These are phyloP conservation scores for Hymenopus coronatus DNA, from an alignment of 2,888 invertebrate genomes.

Conservation along the genomic window DNA sequence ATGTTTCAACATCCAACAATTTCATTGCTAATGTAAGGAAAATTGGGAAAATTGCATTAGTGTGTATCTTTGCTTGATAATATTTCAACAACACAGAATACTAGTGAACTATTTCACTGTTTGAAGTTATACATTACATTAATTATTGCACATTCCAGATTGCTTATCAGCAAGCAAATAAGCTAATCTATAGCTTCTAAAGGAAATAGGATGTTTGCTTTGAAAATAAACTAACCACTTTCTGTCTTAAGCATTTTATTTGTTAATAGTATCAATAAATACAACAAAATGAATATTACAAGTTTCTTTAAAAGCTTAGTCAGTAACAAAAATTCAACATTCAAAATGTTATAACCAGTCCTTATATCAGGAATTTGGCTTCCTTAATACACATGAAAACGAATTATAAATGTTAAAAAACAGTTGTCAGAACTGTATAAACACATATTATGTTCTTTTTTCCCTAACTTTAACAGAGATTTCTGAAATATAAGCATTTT, in stretches of 20 bases:
- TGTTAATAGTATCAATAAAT: constrained; percentile 19
- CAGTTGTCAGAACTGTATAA: neutral
- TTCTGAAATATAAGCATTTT: neutral
- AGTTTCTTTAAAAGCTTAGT: neutral
- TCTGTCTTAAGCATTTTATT: constrained; percentile 13
- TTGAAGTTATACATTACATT: neutral
- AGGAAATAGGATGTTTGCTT: neutral
- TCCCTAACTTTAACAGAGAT: neutral
- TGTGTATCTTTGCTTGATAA: too few relatives aligned
- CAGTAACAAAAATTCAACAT: neutral
- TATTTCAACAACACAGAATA: too few relatives aligned
- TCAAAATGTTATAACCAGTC: neutral
- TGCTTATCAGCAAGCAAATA: neutral
- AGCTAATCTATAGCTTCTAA: too few relatives aligned
- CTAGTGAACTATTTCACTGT: neutral
- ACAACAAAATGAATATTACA: constrained; percentile 10
- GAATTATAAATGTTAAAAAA: neutral
- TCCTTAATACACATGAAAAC: neutral
- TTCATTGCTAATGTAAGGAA: too few relatives aligned
- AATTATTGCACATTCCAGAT: neutral
- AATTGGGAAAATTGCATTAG: too few relatives aligned
- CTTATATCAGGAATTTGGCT: neutral
- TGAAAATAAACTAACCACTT: neutral
- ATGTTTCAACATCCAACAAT: too few relatives aligned
- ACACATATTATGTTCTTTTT: neutral